These are phyloP conservation scores for Brachionus asplanchnoidis DNA, from an alignment of 1,140 invertebrate genomes.

Conservation along the genomic window DNA sequence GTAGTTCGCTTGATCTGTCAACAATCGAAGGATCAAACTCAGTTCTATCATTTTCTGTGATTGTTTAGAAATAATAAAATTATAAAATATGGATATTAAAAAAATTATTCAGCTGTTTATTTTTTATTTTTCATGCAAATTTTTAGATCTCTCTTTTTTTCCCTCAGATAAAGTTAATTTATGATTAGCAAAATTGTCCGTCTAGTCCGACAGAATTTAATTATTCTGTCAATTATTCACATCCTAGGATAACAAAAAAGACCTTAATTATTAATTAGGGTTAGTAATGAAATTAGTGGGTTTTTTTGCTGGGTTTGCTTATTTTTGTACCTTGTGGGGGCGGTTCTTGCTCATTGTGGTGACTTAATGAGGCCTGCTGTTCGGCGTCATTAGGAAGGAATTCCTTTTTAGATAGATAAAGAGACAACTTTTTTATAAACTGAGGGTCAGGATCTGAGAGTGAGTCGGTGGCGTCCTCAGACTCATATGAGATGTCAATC, in stretches of 20 bases:
- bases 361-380: background rate
- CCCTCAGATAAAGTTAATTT: background rate
- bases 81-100: background rate
- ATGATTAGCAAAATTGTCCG: background rate
- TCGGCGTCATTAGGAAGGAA: background rate
- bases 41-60: background rate
- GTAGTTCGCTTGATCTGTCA: background rate
- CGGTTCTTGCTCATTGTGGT: background rate
- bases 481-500: background rate
- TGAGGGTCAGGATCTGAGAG: background rate
- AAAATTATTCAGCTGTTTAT: conserved; percentile 5
- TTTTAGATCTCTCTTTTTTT: background rate
- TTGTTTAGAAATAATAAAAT: background rate
- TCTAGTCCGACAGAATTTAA: background rate
- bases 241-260: background rate
- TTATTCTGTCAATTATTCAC: background rate
- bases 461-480: background rate
- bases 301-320: background rate
- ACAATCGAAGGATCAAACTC: background rate
- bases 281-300: background rate
- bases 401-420: background rate
- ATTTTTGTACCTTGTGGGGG: background rate
- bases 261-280: background rate
- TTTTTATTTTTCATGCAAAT: background rate
- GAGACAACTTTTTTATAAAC: background rate